A percentile compares a stretch with the other conserved stretches of the same genome.
These are phyloP conservation scores for Melinaea menophilus DNA, from an alignment of 2,888 invertebrate species.

Conservation along the genomic window DNA sequence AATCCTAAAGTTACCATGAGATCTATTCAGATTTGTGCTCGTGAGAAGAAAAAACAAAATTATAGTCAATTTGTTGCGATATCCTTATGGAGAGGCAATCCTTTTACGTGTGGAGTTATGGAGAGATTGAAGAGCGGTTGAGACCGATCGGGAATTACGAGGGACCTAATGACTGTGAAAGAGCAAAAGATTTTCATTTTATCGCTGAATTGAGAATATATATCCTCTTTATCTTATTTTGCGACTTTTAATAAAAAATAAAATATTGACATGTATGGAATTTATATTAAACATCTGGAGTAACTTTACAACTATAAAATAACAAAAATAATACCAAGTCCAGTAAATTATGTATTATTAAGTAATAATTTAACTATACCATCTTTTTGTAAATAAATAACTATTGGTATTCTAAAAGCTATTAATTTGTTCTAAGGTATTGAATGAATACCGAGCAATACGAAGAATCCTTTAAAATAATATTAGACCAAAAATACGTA, in stretches of 20 bases:
- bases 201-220: slow-evolving; percentile 48
- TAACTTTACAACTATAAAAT: not conserved
- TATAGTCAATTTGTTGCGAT: slow-evolving; percentile 71
- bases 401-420: not conserved
- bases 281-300: too few species aligned
- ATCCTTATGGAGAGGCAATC: slow-evolving; percentile 70
- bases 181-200: slow-evolving; percentile 61
- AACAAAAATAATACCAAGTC: not conserved
- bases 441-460: slow-evolving; percentile 9
- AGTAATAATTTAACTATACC: too few species aligned
- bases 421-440: not conserved
- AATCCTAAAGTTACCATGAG: slow-evolving; percentile 46
- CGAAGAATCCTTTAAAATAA: slow-evolving; percentile 1
- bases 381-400: not conserved
- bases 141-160: slow-evolving; percentile 44
- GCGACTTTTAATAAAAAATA: slow-evolving; percentile 14
- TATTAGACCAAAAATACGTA: slow-evolving; percentile 11
- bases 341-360: not conserved
- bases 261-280: too few species aligned
- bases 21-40: slow-evolving; percentile 58
- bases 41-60: slow-evolving; percentile 74
- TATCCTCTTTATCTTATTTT: slow-evolving; percentile 54
- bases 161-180: slow-evolving; percentile 60
- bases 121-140: slow-evolving; percentile 42
- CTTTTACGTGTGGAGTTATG: slow-evolving; percentile 59